Percentiles rank a stretch among this genome's conserved stretches.
phyloP scores from a whole-genome alignment of 53 echinoderm and acorn worm species.

The Hippasteria phrygiana region DNA sequence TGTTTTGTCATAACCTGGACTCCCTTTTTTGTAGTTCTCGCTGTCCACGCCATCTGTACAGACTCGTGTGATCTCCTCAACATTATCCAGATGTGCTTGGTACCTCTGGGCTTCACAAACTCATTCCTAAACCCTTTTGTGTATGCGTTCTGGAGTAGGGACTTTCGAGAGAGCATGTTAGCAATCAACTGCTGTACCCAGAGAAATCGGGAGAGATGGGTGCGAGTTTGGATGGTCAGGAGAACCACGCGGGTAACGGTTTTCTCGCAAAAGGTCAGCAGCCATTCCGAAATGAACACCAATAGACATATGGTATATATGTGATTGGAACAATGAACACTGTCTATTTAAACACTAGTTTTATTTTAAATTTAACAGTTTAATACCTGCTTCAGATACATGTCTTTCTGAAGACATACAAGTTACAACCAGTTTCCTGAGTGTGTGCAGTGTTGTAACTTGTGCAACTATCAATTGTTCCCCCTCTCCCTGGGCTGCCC shows the following conservation, averaged over 20 bases:
- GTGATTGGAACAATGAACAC: neutral
- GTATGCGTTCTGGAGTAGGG: slow-evolving; percentile 84
- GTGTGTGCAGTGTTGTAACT: too few species aligned
- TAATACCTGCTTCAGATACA: too few species aligned
- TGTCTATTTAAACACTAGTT: neutral
- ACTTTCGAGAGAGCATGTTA: slow-evolving; percentile 74
- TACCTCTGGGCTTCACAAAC: slow-evolving; percentile 73
- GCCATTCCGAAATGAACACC: slow-evolving; percentile 33
- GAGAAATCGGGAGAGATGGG: slow-evolving; percentile 25
- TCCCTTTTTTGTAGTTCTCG: slow-evolving; percentile 71
- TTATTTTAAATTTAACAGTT: too few species aligned
- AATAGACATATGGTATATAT: slow-evolving; percentile 40
- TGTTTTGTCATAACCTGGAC: slow-evolving; percentile 85
- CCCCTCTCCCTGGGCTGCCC: too few species aligned
- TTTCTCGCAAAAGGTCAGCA: slow-evolving; percentile 42
- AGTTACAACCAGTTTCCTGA: too few species aligned
- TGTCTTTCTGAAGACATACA: too few species aligned
- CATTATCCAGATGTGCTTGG: slow-evolving; percentile 64
- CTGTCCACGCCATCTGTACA: slow-evolving; percentile 50
- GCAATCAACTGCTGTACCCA: slow-evolving; percentile 35
- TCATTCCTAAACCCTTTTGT: slow-evolving; percentile 81
- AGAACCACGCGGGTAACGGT: slow-evolving; percentile 44
- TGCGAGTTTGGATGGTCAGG: slow-evolving; percentile 16
- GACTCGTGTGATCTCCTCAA: slow-evolving; percentile 32
- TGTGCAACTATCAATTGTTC: too few species aligned